Percentiles rank a stretch among this genome's conserved stretches.
Evolutionary conservation across 2,113 vertebrate genomes (phyloP).

Genomic region (Dunckerocampus dactyliophorus): DNA sequence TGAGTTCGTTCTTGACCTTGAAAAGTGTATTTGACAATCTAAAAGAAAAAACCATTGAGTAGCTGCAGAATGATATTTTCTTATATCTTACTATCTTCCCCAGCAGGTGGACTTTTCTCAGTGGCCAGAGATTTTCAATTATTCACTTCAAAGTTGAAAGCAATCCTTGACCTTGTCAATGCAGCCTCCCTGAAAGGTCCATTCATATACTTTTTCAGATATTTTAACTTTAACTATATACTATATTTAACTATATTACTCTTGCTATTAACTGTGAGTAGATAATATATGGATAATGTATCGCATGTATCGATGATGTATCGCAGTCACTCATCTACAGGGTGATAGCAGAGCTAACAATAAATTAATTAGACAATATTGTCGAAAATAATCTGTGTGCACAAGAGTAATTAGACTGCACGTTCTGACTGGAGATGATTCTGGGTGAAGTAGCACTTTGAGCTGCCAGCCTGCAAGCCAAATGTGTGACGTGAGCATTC

Average conservation of each 20-base stretch:
- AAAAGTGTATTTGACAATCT: neutral
- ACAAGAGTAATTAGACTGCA: neutral
- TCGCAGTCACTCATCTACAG: no score
- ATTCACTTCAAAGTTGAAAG: neutral
- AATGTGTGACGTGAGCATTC: constrained; percentile 14
- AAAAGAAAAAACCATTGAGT: neutral
- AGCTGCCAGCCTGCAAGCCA: neutral
- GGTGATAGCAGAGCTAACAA: neutral
- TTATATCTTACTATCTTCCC: neutral
- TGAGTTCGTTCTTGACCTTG: neutral
- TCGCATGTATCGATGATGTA: no score
- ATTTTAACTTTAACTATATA: no score
- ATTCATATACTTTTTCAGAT: neutral
- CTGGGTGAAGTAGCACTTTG: neutral
- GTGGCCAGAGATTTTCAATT: neutral
- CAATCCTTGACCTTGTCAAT: constrained; percentile 1
- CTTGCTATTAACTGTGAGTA: no score
- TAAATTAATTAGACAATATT: neutral
- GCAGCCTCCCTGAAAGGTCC: neutral
- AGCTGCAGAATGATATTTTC: neutral
- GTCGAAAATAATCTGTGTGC: no score
- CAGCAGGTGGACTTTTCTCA: neutral
- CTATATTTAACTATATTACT: no score
- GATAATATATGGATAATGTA: no score
- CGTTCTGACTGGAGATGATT: neutral